Evolutionary conservation across 1,140 invertebrate species (phyloP), one percentile per base, ranked within the genome.

Genomic region (Pseudoatta argentina): DNA sequence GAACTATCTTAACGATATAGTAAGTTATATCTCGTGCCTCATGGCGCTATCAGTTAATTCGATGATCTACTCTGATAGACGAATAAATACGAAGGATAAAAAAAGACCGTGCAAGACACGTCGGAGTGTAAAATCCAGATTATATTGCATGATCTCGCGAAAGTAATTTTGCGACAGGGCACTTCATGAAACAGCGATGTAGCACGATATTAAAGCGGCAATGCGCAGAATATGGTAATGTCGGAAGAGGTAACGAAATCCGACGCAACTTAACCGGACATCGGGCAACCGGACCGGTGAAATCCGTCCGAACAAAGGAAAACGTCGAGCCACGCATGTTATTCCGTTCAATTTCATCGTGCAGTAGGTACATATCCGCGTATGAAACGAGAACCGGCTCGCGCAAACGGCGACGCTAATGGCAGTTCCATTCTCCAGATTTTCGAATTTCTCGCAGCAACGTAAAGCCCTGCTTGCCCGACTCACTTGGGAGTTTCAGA

Each of bases 141-240:
- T 86, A 69, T 16, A 71, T 71, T 3, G 51, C 30, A 51, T 44
- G 39, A 14, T 16, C 34, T 34, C 44, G 71, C 44, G 24, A 63
- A 88, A 73, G 77, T 85, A 79, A 89, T 87, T 87, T 59, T 24
- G 66, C 78, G 59, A 63, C 75, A 55, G 53, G 66, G 55, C 51
- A 57, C 67, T 79, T 21, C 81, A 57, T 59, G 79, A 82, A 81
- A 57, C 66, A 67, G 48, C 21, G 48, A 2, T 48, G 30, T 55
- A 73, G 61, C 64, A 66, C 66, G 57, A 93, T 91, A 91, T 91
- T 92, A 92, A 92, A 93, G 77, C 79, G 72, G 86, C 75, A 86
- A 88, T 89, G 86, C 66, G 71, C 85, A 72, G 90, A 90, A 90
- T 93, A 93, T 92, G 91, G 88, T 93, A 93, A 93, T 93, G 86